A percentile compares a stretch with the other conserved stretches of the same genome.
Evolutionary conservation across 2,888 invertebrate genomes (phyloP).

Genomic region (Synergus japonicus): DNA sequence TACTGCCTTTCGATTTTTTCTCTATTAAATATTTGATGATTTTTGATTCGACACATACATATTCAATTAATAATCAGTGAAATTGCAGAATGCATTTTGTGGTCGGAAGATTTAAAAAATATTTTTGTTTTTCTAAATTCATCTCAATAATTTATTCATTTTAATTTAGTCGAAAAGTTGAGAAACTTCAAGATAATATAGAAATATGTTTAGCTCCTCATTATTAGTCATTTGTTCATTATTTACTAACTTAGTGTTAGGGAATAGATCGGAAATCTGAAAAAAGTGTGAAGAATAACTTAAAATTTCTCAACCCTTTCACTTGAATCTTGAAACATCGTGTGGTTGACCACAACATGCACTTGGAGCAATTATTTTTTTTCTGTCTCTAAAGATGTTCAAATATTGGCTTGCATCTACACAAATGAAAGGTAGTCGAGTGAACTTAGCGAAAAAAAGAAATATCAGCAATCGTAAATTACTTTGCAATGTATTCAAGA

Average conservation of each 20-base stretch:
- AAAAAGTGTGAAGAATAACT: background rate
- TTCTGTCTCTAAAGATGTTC: background rate
- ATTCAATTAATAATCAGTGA: constrained; percentile 35
- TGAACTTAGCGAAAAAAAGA: background rate
- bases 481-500: background rate
- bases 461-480: background rate
- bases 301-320: background rate
- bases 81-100: background rate
- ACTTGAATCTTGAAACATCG: background rate
- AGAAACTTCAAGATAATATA: background rate
- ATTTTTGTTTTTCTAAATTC: background rate
- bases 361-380: constrained; percentile 9
- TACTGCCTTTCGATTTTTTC: constrained; percentile 22
- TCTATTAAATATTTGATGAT: constrained; percentile 22
- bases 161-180: background rate
- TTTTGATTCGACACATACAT: constrained; percentile 21
- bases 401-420: background rate
- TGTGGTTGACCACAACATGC: background rate
- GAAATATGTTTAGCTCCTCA: background rate
- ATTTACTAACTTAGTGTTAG: no score
- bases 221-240: no score
- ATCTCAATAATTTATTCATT: background rate
- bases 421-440: background rate
- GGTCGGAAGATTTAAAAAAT: constrained; percentile 23
- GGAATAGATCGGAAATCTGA: no score